Evolutionary conservation across 1,140 invertebrate species (phyloP).

Genomic region (Sesamia nonagrioides): DNA sequence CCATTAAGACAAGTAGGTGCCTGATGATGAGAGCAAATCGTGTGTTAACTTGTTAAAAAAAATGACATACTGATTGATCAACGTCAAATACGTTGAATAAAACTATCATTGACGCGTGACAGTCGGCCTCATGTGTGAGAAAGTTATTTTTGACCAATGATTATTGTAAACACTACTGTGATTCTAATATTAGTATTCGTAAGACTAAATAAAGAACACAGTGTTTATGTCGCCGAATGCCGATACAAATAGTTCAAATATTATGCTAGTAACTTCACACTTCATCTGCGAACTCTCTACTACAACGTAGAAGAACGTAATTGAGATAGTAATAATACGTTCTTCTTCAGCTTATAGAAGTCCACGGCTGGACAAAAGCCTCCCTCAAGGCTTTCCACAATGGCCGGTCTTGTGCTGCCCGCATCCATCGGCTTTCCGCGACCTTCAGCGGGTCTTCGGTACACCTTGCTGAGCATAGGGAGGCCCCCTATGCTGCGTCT

Average conservation of each 20-base stretch:
- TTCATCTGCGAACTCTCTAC: too few relatives aligned
- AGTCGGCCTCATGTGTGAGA: background rate
- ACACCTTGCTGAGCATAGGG: too few relatives aligned
- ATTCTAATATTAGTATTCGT: background rate
- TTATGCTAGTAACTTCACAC: too few relatives aligned
- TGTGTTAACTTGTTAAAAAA: background rate
- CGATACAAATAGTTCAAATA: background rate
- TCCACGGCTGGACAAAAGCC: too few relatives aligned
- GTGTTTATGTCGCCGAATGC: background rate
- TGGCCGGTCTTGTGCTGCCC: too few relatives aligned
- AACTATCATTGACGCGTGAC: conserved; percentile 15
- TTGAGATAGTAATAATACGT: too few relatives aligned
- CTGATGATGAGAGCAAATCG: background rate
- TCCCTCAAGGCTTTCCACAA: too few relatives aligned
- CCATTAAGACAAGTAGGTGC: background rate
- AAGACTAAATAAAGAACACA: background rate
- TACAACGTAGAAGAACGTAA: too few relatives aligned
- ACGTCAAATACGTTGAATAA: conserved; percentile 35
- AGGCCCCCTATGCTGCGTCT: too few relatives aligned
- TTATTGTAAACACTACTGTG: background rate
- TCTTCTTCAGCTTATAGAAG: too few relatives aligned
- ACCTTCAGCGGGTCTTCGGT: too few relatives aligned
- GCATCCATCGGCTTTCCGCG: too few relatives aligned
- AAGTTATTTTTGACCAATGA: conserved; percentile 28
- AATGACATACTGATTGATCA: conserved; percentile 19